Evolutionary conservation across 1,140 invertebrate genomes (phyloP).

Genomic region (Choristoneura fumiferana): DNA sequence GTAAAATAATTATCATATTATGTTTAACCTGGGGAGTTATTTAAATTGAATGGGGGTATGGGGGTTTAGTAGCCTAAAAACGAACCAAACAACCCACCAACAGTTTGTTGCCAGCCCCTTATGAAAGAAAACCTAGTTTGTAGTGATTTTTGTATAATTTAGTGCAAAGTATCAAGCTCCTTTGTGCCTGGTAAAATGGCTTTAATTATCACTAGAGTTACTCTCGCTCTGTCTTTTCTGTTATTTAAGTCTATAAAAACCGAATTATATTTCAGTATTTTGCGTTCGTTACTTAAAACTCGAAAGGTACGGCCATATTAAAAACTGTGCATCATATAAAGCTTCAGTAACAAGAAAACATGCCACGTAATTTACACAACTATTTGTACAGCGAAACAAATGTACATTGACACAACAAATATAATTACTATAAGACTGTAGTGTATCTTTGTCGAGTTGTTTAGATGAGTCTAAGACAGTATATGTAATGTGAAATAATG

Average conservation of each 20-base stretch:
- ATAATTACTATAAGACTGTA: conserved; percentile 38
- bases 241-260: not conserved
- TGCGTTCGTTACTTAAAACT: not conserved
- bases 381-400: conserved; percentile 53
- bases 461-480: too few relatives aligned
- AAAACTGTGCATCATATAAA: conserved; percentile 57
- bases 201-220: not conserved
- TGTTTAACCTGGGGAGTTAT: not conserved
- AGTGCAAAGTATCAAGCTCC: conserved; percentile 12
- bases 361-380: conserved; percentile 55
- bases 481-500: too few relatives aligned
- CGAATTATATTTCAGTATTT: not conserved
- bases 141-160: not conserved
- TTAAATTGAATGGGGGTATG: not conserved
- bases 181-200: conserved; percentile 1
- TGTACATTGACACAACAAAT: conserved; percentile 48
- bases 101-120: too few relatives aligned
- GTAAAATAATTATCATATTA: conserved; percentile 2
- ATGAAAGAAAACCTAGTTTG: too few relatives aligned
- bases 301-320: not conserved
- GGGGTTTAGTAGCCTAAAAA: too few relatives aligned
- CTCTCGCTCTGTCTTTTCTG: conserved; percentile 3
- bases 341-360: conserved; percentile 54
- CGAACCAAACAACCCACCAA: too few relatives aligned
- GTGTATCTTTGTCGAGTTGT: conserved; percentile 25